Conservation (phyloP, 2,888 invertebrate genomes). For the Ophion slaviceki region DNA sequence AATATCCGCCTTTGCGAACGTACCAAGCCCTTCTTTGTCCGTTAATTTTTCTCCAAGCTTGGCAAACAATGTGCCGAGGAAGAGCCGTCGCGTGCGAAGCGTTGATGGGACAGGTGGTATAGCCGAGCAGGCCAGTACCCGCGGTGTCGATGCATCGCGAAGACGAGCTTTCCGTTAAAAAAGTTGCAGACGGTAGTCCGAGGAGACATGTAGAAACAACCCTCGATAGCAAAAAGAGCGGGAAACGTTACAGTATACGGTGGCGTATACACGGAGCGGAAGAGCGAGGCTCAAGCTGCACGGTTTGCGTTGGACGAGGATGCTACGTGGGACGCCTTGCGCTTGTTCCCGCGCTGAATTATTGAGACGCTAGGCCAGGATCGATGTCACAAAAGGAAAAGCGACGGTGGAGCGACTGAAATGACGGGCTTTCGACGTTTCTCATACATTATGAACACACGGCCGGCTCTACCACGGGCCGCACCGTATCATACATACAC, state of each 20-base stretch:
- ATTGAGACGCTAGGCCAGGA: slow-evolving; percentile 81
- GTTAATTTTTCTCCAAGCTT: neutral
- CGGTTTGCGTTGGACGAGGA: slow-evolving; percentile 51
- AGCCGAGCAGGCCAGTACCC: neutral
- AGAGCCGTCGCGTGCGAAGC: slow-evolving; percentile 11
- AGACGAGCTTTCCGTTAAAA: slow-evolving; percentile 23
- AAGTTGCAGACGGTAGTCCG: slow-evolving; percentile 26
- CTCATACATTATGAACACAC: slow-evolving; percentile 81
- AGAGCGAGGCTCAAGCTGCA: slow-evolving; percentile 48
- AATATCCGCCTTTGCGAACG: too few species aligned
- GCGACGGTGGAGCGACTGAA: slow-evolving; percentile 79
- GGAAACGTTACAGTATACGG: neutral
- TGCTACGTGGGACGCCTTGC: slow-evolving; percentile 76
- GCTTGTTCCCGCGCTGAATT: slow-evolving; percentile 82
- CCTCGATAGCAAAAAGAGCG: slow-evolving; percentile 25
- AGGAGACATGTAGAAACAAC: slow-evolving; percentile 28
- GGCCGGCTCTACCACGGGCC: slow-evolving; percentile 75
- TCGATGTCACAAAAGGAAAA: slow-evolving; percentile 83
- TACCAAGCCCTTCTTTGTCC: neutral
- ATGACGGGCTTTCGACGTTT: slow-evolving; percentile 82
- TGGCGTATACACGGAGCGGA: slow-evolving; percentile 6
- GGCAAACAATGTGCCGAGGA: neutral
- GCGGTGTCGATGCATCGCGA: slow-evolving; percentile 13
- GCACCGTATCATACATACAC: slow-evolving; percentile 71
- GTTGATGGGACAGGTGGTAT: slow-evolving; percentile 24